Evolutionary conservation across 2,888 invertebrate genomes (phyloP), one percentile per base, ranked within the genome.

Genomic region (Hanleya hanleyi): DNA sequence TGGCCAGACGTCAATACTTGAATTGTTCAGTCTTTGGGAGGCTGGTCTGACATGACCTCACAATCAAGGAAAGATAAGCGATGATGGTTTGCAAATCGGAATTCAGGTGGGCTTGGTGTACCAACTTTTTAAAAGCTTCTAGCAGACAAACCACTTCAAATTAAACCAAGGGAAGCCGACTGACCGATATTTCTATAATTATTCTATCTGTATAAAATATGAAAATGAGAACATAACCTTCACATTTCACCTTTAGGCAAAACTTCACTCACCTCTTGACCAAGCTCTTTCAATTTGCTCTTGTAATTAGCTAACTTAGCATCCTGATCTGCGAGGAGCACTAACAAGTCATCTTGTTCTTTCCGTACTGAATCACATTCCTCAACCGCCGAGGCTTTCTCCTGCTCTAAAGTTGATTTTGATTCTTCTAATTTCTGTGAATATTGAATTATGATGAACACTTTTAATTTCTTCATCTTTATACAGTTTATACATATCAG

Each of bases 341-440:
- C 95, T 71, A 99, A 91, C 77, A 99, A 91, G 91, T 98, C 97
- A 82, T 99, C 98, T 90, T 98, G 98, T 86, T 99, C 98, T 87
- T 94, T 96, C 86, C 93, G 94, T 76, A 96, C 86, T 79, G 93
- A 83, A 4, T 88, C 87, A 74, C 87, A 70, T 65, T 88, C 87
- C 22, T 84, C 86, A 67, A 81, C 74, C 35, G 84, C 51, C 5
- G 70, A 72, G 4, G 61, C 57, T 64, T 82, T 84, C 49, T 84
- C 84, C 5, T 51, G 67, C 6, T 72, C 70, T 41, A 78, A 64
- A 26, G 65, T 64, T n/a, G 75, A 80, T 69, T 87, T 82, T 41
- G 87, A 86, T 64, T 90, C 90, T 71, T 86, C 85, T 65, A 83
- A 67, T 77, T 81, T 82, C 87, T 87, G 74, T 37, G 77, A 68